These are phyloP conservation scores for Stercorarius parasiticus DNA, from an alignment of 2,113 vertebrate species.

Conservation along the genomic window DNA sequence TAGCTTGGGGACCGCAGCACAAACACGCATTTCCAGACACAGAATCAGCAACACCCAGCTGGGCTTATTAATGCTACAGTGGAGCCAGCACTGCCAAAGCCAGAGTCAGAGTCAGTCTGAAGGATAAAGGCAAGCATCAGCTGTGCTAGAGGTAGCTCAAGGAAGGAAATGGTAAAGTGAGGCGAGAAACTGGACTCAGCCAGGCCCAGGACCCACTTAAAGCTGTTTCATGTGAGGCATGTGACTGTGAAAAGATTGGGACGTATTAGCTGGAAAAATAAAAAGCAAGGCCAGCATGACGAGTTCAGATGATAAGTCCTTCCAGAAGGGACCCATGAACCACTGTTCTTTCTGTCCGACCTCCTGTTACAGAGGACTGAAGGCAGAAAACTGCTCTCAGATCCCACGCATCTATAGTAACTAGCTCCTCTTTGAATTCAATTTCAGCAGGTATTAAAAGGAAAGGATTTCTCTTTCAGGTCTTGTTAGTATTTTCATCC, in stretches of 20 bases:
- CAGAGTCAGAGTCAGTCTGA: neutral
- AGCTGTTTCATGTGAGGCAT: neutral
- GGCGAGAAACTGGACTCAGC: neutral
- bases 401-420: neutral
- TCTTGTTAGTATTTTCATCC: slow-evolving; percentile 42
- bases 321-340: neutral
- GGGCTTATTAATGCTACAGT: neutral
- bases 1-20: neutral
- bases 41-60: neutral
- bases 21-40: neutral
- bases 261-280: neutral
- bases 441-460: slow-evolving; percentile 24
- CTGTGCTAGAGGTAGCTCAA: neutral
- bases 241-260: neutral
- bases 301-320: slow-evolving; percentile 26
- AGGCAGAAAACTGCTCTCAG: neutral
- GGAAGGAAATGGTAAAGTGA: neutral
- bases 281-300: slow-evolving; percentile 1
- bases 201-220: neutral
- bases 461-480: neutral
- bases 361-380: slow-evolving; percentile 5
- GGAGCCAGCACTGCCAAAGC: neutral
- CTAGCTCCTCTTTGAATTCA: neutral
- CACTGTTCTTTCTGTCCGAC: neutral
- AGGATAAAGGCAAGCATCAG: neutral